phyloP scores from a whole-genome alignment of 2,797 vertebrate genomes.

The Acrocephalus scirpaceus region DNA sequence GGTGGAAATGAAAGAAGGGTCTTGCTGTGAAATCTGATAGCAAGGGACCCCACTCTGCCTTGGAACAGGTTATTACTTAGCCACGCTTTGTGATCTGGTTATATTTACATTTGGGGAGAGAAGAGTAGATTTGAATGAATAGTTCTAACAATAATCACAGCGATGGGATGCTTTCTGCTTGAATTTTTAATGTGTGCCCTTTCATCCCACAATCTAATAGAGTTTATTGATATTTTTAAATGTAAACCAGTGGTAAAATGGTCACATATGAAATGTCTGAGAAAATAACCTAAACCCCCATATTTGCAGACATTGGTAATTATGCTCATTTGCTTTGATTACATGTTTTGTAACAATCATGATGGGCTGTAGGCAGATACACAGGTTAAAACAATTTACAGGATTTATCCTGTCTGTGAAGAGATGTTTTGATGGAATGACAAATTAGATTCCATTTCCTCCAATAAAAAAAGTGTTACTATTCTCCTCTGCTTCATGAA shows the following conservation, averaged over 20 bases:
- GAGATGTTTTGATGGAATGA: conserved; percentile 35
- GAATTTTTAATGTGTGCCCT: neutral
- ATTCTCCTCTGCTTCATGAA: neutral
- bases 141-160: neutral
- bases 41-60: neutral
- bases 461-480: neutral
- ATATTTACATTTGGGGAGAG: neutral
- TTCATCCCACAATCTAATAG: neutral
- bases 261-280: neutral
- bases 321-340: conserved; percentile 40
- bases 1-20: neutral
- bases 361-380: neutral
- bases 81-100: neutral
- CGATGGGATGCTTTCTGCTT: neutral
- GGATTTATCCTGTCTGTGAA: neutral
- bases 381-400: conserved; percentile 2
- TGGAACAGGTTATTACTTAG: neutral
- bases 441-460: conserved; percentile 17
- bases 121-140: neutral
- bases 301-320: conserved; percentile 21
- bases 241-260: neutral
- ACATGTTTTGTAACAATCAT: neutral
- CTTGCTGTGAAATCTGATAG: neutral
- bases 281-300: neutral
- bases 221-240: neutral